Base-by-base conservation (phyloP, 2,113 vertebrate genomes). In the Heterotis niloticus region DNA sequence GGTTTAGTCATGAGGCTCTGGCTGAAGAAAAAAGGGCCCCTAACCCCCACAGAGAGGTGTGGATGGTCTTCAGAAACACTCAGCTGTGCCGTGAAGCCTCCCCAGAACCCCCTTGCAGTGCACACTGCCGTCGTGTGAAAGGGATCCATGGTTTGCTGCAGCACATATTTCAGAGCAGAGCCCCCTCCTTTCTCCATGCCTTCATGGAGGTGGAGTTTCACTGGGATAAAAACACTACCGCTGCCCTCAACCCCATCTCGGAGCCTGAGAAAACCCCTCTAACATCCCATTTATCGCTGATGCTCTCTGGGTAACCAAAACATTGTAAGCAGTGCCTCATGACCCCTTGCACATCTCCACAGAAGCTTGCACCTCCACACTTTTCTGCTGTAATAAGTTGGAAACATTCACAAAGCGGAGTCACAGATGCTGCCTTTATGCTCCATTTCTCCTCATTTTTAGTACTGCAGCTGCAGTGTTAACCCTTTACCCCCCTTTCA, bases 401-500 rank as follows among this genome's bases (percentile, higher is more conserved):
- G n/a, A 74, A 51, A 57, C 34, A 74, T 74, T 52, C 26, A 14
- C 10, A 12, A 18, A 51, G 28, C 12, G 3, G 51, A 75, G 62
- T 26, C 51, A 67, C 76, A 67, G 64, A 68, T 78, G 64, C 24
- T 78, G 52, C 26, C 28, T 68, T 78, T 68, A 51, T 26, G 17
- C 64, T 28, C 20, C 14, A 68, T 78, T 68, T 59, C 65, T 28
- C 20, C 23, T 29, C 75, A 51, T 51, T 64, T 64, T 51, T 16
- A 62, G 52, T 16, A 65, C 52, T 28, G 23, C 76, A 78, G 52
- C 26, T 59, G 64, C 52, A 56, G 52, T 10, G 26, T 78, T 69
- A 28, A 29, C 76, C 51, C 75, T 23, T 56, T 11, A 17, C 11
- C n/a, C 51, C 34, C 64, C 64, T 16, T 20, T 26, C 34, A 44